Evolutionary conservation across 2,888 invertebrate genomes (phyloP), one percentile per base, ranked within the genome.

Genomic region (Conchocele bisecta): DNA sequence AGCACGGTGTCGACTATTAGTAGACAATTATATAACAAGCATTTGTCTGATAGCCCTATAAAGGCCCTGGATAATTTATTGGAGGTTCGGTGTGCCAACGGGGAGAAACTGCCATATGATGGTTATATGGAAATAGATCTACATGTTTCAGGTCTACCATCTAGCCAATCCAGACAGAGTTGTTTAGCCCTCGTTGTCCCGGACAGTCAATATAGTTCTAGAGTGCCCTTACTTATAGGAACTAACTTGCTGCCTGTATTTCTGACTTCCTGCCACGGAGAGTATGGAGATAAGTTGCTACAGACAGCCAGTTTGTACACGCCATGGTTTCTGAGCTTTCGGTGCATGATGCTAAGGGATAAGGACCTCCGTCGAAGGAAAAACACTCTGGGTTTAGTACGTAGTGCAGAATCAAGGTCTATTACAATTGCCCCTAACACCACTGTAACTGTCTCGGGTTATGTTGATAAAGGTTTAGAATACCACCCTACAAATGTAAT

Each of bases 301-400:
- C 58, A 58, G 22, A 42, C n/a, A 9, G 42, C 44, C 24, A 29
- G n/a, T 29, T 44, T 58, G 17, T 9, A 20, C 9, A 58, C 58
- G 28, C 58, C 58, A 11, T 58, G 58, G 58, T 58, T 31, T 42
- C 33, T 58, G 15, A 33, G 44, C 13, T 44, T 58, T 20, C n/a
- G 58, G 26, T 39, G 56, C 26, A 39, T 41, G 17, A 15, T 20
- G 3, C 4, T 46, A 1, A 29, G 48, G 28, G 46, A 59, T n/a
- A 46, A 35, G 15, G 48, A 59, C 17, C 6, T 59, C 9, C 28
- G 17, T n/a, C 13, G 24, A n/a, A 60, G 50, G 26, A 60, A 31
- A 22, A 15, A 13, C 3, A 37, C 20, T 17, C 26, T 33, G 17
- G 50, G 35, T 2, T n/a, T 29, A 9, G 37, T 54, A 13, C 22